A percentile compares a stretch with the other conserved stretches of the same genome.
phyloP scores from a whole-genome alignment of 2,113 vertebrate species.

The Rattus rattus region DNA sequence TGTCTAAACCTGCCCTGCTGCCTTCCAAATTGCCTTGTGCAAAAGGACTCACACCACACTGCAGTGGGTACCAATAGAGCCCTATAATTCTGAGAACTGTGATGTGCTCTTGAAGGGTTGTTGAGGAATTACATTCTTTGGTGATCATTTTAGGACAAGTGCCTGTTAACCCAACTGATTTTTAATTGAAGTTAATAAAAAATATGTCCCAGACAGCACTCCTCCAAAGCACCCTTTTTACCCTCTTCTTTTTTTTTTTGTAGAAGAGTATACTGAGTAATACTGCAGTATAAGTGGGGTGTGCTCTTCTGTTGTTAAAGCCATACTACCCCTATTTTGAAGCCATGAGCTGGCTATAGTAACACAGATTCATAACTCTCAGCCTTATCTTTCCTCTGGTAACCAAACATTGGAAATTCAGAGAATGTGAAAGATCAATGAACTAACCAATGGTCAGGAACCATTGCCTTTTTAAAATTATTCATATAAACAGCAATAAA shows the following conservation, averaged over 20 bases:
- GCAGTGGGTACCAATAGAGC: neutral
- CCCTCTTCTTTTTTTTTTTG: constrained; percentile 16
- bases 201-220: neutral
- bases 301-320: neutral
- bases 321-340: neutral
- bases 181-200: neutral
- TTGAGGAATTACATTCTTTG: neutral
- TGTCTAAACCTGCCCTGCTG: neutral
- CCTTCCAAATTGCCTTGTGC: neutral
- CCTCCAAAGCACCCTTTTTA: neutral
- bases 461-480: neutral
- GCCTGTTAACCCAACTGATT: neutral
- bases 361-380: neutral
- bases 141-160: neutral
- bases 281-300: too few species aligned
- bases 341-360: neutral
- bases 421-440: neutral
- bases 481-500: neutral
- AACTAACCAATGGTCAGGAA: neutral
- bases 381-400: neutral
- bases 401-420: neutral
- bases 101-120: neutral
- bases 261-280: neutral
- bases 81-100: neutral
- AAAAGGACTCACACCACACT: neutral